Evolutionary conservation across 2,797 vertebrate genomes (phyloP), one percentile per base, ranked within the genome.

Genomic region (Synaphobranchus kaupii): DNA sequence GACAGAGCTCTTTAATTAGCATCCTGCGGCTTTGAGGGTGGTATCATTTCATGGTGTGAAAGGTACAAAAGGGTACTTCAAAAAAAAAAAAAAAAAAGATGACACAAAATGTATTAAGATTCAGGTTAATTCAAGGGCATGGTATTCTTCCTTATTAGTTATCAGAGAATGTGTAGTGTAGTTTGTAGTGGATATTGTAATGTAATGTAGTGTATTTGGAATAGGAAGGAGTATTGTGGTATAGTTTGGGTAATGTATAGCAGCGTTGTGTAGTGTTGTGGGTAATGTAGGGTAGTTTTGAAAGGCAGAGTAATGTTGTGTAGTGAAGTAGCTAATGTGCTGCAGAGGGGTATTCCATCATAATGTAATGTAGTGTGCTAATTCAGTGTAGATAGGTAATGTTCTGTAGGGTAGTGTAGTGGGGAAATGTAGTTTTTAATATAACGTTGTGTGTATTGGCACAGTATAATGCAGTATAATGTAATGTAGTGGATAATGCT

Each of bases 21-120:
- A n/a, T 22, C 22, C 63, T 28, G 63, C 25, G 4, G 5, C 63
- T 68, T 28, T 68, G 2, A 68, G 63, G 63, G 17, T n/a, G 25
- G 2, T 22, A n/a, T 22, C 22, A 68, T 63, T 63, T 63, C 60
- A 20, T 20, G 15, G 60, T 63, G 60, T 25, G 60, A 63, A 25
- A 25, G 15, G 60, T 25, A 63, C 60, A 63, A 20, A n/a, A 68
- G 39, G 39, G 39, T 39, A 39, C 39, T n/a, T n/a, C n/a, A n/a
- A n/a, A n/a, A n/a, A n/a, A n/a, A n/a, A n/a, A n/a, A n/a, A n/a
- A n/a, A 68, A 60, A 68, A 68, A 68, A 28, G 63, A 4, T 71
- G 63, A 68, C 63, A 68, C 63, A 68, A 68, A n/a, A 22, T n/a
- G n/a, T 68, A 68, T 6, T 68, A 68, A 68, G 63, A 68, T 68